These are phyloP conservation scores for Tetropium fuscum DNA, from an alignment of 2,888 invertebrate genomes.

Conservation along the genomic window DNA sequence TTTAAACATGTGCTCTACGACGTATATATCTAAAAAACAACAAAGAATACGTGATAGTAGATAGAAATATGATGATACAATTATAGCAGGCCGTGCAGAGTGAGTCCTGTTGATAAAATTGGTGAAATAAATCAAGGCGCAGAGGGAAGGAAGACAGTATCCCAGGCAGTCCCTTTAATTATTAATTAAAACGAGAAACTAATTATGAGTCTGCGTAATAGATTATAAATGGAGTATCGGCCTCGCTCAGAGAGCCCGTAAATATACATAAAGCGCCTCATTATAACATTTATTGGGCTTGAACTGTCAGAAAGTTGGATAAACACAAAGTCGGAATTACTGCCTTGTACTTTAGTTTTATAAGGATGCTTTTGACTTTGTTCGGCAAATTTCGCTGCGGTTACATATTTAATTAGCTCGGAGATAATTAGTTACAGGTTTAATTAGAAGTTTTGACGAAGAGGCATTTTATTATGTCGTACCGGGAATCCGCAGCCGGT, in stretches of 20 bases:
- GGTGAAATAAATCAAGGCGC: slow-evolving; percentile 30
- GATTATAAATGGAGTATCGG: slow-evolving; percentile 62
- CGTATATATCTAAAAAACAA: too few species aligned
- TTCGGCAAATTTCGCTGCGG: slow-evolving; percentile 59
- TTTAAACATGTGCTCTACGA: too few species aligned
- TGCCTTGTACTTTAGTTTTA: slow-evolving; percentile 62
- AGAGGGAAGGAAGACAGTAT: slow-evolving; percentile 50
- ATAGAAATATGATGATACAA: too few species aligned
- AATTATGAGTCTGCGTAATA: slow-evolving; percentile 63
- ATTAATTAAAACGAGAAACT: slow-evolving; percentile 65
- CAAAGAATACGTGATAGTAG: too few species aligned
- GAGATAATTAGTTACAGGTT: slow-evolving; percentile 65
- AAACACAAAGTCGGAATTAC: slow-evolving; percentile 62
- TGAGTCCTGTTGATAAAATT: slow-evolving; percentile 24
- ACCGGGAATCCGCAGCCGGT: slow-evolving; percentile 48
- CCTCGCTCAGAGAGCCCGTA: slow-evolving; percentile 49
- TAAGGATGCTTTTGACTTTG: slow-evolving; percentile 61
- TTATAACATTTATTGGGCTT: slow-evolving; percentile 63
- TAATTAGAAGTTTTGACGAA: slow-evolving; percentile 67
- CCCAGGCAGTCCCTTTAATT: slow-evolving; percentile 60
- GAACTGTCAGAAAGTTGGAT: slow-evolving; percentile 63
- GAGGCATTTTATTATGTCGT: slow-evolving; percentile 56
- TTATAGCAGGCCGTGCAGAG: too few species aligned
- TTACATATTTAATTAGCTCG: slow-evolving; percentile 65
- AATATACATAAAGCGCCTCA: slow-evolving; percentile 55